Base-by-base conservation (phyloP, 2,797 vertebrate genomes). In the Sebastes elongatus region DNA sequence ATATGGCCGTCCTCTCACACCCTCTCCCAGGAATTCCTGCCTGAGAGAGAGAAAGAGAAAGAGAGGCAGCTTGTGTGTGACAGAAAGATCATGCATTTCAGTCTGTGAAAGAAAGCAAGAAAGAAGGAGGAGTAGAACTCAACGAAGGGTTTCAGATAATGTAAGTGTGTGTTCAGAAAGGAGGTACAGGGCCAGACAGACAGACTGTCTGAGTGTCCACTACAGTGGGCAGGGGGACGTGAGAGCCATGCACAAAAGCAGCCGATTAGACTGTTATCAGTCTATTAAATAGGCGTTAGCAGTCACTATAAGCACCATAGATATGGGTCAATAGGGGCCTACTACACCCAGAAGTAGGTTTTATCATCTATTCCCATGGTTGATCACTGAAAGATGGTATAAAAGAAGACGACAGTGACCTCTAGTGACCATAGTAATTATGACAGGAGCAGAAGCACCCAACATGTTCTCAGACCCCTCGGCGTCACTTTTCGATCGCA, bases 1-100 rank as follows among this genome's bases (percentile, higher is more conserved):
- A 93, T 93, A 94, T 93, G 93, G 85, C 84, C 71, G 60, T 27
- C 14, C 55, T 77, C 88, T 87, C 89, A 76, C 81, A 42, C 33
- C 59, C 55, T 69, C 81, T 70, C 55, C 69, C 22, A 68, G 84
- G 80, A 80, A 70, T 62, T 53, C 72, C 76, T 78, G 70, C 52
- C 59, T 23, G 53, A 61, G 14, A n/a, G 23, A 46, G 65, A 46
- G 76, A 79, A 27, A 14, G 25, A 25, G 65, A 32, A 27, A 14
- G 35, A 38, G 27, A 25, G 66, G 11, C 77, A 82, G 71, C 78
- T 81, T 38, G 46, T 46, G 60, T 53, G 61, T 56, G 70, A 78
- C 28, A 59, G 52, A 56, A 20, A 63, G 65, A 77, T 27, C 30
- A 63, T 46, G 52, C 56, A 32, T 74, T 72, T 79, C 71, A 66